Base-by-base conservation (phyloP, 2,113 vertebrate genomes). In the Alouatta palliata region DNA sequence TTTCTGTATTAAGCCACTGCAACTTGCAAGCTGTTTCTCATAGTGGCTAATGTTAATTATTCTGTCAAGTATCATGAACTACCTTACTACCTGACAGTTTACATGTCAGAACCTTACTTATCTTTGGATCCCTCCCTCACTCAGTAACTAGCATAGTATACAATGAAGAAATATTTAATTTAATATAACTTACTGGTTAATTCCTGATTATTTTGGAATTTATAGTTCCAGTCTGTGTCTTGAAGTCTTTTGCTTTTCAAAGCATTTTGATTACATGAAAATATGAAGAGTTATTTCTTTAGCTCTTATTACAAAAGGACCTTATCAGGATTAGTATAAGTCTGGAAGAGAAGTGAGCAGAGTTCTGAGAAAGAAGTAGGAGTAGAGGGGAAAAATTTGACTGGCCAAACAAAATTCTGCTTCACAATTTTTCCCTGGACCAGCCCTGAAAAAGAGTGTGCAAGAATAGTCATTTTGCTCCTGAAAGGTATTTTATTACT, bases 241-340 rank as follows among this genome's bases (percentile, higher is more conserved):
- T 93, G 75, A 52, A 95, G 61, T 58, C 49, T 92, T 94, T 58
- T 77, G 13, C 79, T 91, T 94, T 94, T 82, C 43, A 82, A 94
- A 96, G 61, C 3, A 1, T 47, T 92, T 84, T 66, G 13, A 52
- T 77, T 95, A 77, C 1, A 10, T 90, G 37, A 71, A 83, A 91
- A 61, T 91, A 82, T 66, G 16, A 61, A 94, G 20, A 4, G 19
- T 82, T 45, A 66, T 58, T 92, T 87, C 32, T 40, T 94, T 94
- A 95, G 66, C 21, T 73, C 37, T 49, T 87, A 79, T 84, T 66
- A 43, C 56, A 73, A 90, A 68, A 90, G 77, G 27, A 70, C 5
- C 5, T 61, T 82, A 76, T 61, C 20, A 77, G 40, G 25, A 30
- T 90, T 93, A 87, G 54, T 23, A 12, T 27, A 95, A 81, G 16